Evolutionary conservation across 2,797 vertebrate species (phyloP).

Genomic region (Argentina silus): DNA sequence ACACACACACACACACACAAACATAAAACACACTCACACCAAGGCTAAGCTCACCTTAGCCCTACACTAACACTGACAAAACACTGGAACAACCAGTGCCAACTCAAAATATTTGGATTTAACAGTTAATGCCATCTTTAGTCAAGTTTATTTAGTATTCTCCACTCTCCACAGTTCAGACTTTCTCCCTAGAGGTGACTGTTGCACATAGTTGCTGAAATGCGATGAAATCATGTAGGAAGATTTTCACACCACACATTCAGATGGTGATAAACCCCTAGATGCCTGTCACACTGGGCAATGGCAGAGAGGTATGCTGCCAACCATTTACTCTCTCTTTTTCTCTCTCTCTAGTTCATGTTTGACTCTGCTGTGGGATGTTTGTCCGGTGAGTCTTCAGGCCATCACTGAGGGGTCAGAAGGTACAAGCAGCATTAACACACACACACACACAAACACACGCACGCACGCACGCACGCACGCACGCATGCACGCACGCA

Average conservation of each 20-base stretch:
- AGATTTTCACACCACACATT: slow-evolving; percentile 69
- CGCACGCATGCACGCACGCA: background rate
- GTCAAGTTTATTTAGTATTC: slow-evolving; percentile 30
- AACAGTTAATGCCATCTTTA: slow-evolving; percentile 40
- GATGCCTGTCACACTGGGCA: slow-evolving; percentile 48
- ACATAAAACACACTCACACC: too few relatives aligned
- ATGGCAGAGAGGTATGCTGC: slow-evolving; percentile 44
- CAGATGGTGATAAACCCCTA: slow-evolving; percentile 58
- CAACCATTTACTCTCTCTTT: slow-evolving; percentile 48
- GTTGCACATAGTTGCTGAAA: slow-evolving; percentile 67
- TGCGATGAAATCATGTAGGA: slow-evolving; percentile 68
- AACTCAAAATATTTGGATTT: slow-evolving; percentile 43
- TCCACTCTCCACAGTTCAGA: background rate
- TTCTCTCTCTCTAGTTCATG: background rate
- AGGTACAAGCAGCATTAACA: slow-evolving; percentile 31
- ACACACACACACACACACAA: slow-evolving; percentile 3
- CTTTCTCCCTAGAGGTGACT: slow-evolving; percentile 15
- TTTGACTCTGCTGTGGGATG: too few relatives aligned
- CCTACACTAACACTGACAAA: slow-evolving; percentile 34
- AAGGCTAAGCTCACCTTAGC: slow-evolving; percentile 7
- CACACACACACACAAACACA: slow-evolving; percentile 40
- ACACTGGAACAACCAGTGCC: slow-evolving; percentile 31
- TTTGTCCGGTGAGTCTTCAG: background rate
- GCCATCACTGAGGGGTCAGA: slow-evolving; percentile 45
- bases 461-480: slow-evolving; percentile 29